Evolutionary conservation across 2,113 vertebrate genomes (phyloP).

Genomic region (Gavialis gangeticus): DNA sequence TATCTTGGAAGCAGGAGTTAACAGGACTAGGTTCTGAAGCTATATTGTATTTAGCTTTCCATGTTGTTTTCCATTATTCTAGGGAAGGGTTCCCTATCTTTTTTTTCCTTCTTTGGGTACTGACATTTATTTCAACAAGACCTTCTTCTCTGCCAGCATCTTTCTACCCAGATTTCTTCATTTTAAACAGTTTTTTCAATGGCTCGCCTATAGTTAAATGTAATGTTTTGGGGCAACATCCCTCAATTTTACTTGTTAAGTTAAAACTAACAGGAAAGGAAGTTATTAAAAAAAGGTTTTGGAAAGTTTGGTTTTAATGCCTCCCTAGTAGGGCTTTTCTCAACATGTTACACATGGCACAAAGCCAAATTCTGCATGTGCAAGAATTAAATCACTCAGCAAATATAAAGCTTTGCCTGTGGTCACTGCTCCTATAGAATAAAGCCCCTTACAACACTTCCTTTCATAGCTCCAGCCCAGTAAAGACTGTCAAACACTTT

Average conservation of each 20-base stretch:
- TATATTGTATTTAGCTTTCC: not conserved
- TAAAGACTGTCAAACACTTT: conserved; percentile 72
- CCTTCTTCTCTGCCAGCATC: not conserved
- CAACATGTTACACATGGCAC: conserved; percentile 69
- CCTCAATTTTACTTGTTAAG: conserved; percentile 20
- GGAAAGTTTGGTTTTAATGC: conserved; percentile 54
- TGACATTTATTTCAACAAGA: not conserved
- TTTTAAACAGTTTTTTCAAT: not conserved
- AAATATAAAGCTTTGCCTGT: conserved; percentile 79
- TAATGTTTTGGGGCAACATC: not conserved
- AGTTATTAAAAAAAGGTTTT: not conserved
- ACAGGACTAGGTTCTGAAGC: not conserved
- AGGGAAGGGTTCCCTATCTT: not conserved
- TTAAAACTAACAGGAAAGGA: conserved; percentile 67
- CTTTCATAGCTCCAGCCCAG: conserved; percentile 74
- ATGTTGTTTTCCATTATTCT: not conserved
- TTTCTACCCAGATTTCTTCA: not conserved
- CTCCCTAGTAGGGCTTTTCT: conserved; percentile 62
- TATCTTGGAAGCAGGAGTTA: not conserved
- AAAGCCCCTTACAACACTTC: conserved; percentile 75
- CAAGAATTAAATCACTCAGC: conserved; percentile 81
- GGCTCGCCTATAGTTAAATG: not conserved
- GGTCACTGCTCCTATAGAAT: conserved; percentile 76
- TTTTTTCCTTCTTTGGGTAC: not conserved
- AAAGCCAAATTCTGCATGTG: conserved; percentile 66